Evolutionary conservation across 2,888 invertebrate species (phyloP).

Genomic region (Stratiomys singularior): DNA sequence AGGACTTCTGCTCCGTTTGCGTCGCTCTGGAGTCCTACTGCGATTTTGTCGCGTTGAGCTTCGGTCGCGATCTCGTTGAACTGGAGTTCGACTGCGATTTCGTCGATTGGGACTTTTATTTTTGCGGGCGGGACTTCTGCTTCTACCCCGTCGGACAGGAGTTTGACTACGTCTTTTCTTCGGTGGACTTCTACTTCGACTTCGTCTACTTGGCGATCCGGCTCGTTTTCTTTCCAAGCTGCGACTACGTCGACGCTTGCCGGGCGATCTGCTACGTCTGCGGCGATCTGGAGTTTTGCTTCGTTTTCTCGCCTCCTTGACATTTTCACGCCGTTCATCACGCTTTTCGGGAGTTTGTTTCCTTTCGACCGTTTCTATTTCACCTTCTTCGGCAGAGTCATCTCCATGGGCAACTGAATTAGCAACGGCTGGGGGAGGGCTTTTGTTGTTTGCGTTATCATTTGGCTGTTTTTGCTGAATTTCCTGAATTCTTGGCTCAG

Average conservation of each 20-base stretch:
- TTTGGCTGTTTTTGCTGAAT: too few relatives aligned
- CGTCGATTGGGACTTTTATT: neutral
- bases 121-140: constrained; percentile 18
- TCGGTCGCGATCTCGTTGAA: neutral
- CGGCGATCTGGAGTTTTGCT: constrained; percentile 1
- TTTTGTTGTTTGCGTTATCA: too few relatives aligned
- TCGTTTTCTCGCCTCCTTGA: neutral
- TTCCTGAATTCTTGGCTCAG: too few relatives aligned
- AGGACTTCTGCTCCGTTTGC: neutral
- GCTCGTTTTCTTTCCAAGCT: constrained; percentile 2
- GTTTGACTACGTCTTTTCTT: neutral
- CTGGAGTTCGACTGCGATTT: neutral
- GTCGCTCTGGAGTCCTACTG: neutral
- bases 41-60: neutral
- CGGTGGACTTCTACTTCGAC: neutral
- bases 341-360: too few relatives aligned
- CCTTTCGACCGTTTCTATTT: neutral
- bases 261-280: neutral
- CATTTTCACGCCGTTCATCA: neutral
- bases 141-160: neutral
- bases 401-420: too few relatives aligned
- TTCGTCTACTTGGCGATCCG: neutral
- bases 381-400: neutral
- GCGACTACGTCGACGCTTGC: neutral
- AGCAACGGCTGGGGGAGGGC: too few relatives aligned